These are phyloP conservation scores for Entomobrya multifasciata DNA, from an alignment of 2,888 invertebrate species.

Conservation along the genomic window DNA sequence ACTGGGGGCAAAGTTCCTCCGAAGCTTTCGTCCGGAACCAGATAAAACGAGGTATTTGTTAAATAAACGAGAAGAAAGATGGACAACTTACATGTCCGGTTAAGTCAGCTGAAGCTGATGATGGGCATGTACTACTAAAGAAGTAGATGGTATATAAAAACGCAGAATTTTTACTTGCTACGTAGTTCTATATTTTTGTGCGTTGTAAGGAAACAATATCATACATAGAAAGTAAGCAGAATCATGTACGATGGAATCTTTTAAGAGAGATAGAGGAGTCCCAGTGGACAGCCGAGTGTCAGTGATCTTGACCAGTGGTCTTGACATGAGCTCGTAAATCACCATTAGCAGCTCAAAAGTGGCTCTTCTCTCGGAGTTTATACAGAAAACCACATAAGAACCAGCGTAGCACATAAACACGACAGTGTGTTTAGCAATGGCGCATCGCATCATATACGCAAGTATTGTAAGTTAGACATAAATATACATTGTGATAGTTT, in stretches of 20 bases:
- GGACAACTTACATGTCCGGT: constrained; percentile 68
- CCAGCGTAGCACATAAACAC: not conserved
- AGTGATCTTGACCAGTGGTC: constrained; percentile 79
- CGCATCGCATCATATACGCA: too few relatives aligned
- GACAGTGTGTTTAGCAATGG: not conserved
- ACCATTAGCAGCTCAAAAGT: constrained; percentile 78
- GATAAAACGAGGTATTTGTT: constrained; percentile 64
- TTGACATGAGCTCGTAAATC: constrained; percentile 79
- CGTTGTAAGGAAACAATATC: not conserved
- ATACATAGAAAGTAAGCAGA: constrained; percentile 27
- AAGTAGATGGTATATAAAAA: constrained; percentile 22
- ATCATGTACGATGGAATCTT: constrained; percentile 58
- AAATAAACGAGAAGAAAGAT: constrained; percentile 63
- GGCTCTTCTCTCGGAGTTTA: constrained; percentile 40
- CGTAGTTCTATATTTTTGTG: not conserved
- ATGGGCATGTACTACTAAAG: constrained; percentile 58
- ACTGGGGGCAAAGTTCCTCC: constrained; percentile 44
- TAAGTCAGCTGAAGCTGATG: constrained; percentile 59
- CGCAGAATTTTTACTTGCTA: constrained; percentile 6
- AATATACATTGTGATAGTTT: not conserved
- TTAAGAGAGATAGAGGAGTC: constrained; percentile 71
- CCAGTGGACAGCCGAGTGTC: constrained; percentile 74
- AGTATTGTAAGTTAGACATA: too few relatives aligned
- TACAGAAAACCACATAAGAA: not conserved
- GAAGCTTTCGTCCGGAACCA: constrained; percentile 69